A percentile compares a stretch with the other conserved stretches of the same genome.
These are phyloP conservation scores for Drosophila pegasa DNA, from an alignment of 2,888 invertebrate genomes.

Conservation along the genomic window DNA sequence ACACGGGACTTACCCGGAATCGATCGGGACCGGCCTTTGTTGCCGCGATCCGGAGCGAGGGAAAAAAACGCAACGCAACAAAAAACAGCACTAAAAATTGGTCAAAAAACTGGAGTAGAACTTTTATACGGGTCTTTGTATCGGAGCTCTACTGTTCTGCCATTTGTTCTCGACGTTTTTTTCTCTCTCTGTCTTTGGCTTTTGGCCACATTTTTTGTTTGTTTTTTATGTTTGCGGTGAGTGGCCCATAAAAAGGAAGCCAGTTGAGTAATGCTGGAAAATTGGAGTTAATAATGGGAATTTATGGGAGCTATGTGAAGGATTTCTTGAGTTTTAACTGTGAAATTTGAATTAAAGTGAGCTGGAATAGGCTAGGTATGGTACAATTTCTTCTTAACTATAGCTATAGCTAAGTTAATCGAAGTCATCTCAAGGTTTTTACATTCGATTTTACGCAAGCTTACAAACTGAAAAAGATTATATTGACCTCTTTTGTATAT, in stretches of 20 bases:
- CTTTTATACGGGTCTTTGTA: constrained; percentile 56
- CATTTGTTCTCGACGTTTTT: constrained; percentile 32
- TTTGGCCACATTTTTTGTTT: constrained; percentile 19
- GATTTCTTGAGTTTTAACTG: too few relatives aligned
- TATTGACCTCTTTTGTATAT: too few relatives aligned
- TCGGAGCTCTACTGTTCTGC: constrained; percentile 10
- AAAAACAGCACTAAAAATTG: constrained; percentile 82
- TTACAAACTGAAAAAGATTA: too few relatives aligned
- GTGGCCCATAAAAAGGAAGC: background rate
- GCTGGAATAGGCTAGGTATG: too few relatives aligned
- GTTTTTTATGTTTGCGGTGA: constrained; percentile 31
- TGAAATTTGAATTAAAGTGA: too few relatives aligned
- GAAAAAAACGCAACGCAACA: constrained; percentile 54
- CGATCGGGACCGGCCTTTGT: constrained; percentile 39
- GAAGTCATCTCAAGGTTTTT: too few relatives aligned
- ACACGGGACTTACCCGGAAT: constrained; percentile 48
- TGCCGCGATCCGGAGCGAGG: background rate
- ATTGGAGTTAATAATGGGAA: background rate
- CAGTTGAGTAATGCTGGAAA: too few relatives aligned
- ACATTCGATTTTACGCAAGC: too few relatives aligned
- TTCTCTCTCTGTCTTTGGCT: constrained; percentile 22
- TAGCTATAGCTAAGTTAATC: too few relatives aligned
- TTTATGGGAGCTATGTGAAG: too few relatives aligned
- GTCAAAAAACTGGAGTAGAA: constrained; percentile 80
- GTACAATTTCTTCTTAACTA: too few relatives aligned